These are phyloP conservation scores for Rafetus swinhoei DNA, from an alignment of 2,113 vertebrate species.

Conservation along the genomic window DNA sequence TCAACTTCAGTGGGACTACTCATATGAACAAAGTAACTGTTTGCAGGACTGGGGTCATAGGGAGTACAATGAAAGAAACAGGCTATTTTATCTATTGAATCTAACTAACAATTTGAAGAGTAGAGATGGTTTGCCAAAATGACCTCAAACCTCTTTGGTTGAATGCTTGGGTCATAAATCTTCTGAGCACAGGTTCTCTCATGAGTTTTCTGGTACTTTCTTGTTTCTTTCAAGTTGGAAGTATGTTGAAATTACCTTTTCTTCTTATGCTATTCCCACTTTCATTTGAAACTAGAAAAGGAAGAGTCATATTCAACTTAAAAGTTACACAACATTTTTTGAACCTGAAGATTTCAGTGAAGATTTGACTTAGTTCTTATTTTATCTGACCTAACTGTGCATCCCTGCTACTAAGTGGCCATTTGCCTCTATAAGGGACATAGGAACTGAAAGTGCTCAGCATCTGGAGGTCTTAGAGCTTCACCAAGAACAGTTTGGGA, in stretches of 20 bases:
- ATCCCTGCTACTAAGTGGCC: background rate
- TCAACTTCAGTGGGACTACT: background rate
- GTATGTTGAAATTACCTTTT: background rate
- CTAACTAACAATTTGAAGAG: background rate
- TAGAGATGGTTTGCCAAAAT: background rate
- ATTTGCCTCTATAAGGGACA: background rate
- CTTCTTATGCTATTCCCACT: background rate
- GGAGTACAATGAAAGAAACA: background rate
- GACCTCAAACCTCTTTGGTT: background rate
- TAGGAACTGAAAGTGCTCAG: background rate
- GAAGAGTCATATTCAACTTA: background rate
- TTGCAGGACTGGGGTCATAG: background rate
- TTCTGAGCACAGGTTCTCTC: background rate
- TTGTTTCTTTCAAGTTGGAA: background rate
- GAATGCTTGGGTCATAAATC: background rate
- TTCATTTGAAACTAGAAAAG: background rate
- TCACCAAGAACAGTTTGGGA: background rate
- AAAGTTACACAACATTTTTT: background rate
- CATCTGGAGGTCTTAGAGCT: background rate
- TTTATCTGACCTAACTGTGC: background rate
- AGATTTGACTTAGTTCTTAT: background rate
- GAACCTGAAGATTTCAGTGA: background rate
- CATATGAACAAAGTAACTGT: background rate
- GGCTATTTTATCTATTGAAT: background rate
- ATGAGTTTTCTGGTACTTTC: background rate